Percentiles rank a stretch among this genome's conserved stretches.
Conservation (phyloP, 2,888 invertebrate genomes). For the Eugnorisma glareosa region DNA sequence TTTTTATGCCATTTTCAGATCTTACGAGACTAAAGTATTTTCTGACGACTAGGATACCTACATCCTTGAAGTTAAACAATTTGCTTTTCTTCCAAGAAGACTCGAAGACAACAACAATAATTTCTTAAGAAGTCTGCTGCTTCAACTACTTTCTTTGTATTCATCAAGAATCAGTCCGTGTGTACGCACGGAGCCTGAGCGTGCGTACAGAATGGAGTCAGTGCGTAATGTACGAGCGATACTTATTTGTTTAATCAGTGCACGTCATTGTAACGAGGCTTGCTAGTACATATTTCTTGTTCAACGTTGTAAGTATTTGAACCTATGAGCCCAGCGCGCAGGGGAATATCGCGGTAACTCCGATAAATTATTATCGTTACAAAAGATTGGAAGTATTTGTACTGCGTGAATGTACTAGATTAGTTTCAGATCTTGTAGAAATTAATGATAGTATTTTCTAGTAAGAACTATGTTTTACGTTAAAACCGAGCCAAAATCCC, state of each 20-base stretch:
- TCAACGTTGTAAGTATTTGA: slow-evolving; percentile 42
- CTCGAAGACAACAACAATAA: not conserved
- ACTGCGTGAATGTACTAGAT: not conserved
- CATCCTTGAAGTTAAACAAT: not conserved
- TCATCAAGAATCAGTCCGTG: slow-evolving; percentile 66
- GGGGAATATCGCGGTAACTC: not conserved
- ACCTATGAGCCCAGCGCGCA: not conserved
- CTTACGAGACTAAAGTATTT: slow-evolving; percentile 4
- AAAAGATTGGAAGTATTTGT: slow-evolving; percentile 4
- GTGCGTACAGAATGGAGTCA: slow-evolving; percentile 63
- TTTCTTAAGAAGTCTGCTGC: not conserved
- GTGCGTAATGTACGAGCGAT: slow-evolving; percentile 70
- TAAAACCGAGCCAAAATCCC: not conserved
- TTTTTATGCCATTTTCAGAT: not conserved
- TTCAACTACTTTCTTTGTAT: not conserved
- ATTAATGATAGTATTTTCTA: not conserved
- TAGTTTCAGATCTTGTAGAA: not conserved
- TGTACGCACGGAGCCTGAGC: slow-evolving; percentile 51
- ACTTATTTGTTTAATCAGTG: slow-evolving; percentile 74
- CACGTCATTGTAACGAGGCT: slow-evolving; percentile 62
- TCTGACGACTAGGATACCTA: not conserved
- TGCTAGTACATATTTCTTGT: slow-evolving; percentile 46
- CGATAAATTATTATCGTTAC: slow-evolving; percentile 11
- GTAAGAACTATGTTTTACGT: not conserved
- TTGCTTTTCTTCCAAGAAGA: slow-evolving; percentile 2